Conservation (phyloP, 2,888 invertebrate genomes). For the Apoda limacodes region DNA sequence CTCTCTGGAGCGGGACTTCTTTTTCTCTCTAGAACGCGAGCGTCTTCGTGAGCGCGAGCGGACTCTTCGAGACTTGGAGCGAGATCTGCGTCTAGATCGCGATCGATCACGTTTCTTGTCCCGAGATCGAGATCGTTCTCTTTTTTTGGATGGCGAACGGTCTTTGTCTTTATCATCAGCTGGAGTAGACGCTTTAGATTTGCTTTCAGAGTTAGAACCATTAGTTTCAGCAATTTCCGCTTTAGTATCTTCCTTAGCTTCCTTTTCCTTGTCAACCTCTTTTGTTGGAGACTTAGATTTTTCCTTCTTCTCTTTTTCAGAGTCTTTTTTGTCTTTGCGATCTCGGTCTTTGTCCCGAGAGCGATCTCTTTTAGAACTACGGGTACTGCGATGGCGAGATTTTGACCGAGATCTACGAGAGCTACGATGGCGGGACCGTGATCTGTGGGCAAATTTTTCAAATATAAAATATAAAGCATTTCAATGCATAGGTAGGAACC, state of each 20-base stretch:
- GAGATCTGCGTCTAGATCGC: slow-evolving; percentile 68
- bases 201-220: slow-evolving; percentile 34
- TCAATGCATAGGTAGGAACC: too few relatives aligned
- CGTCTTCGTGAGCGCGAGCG: slow-evolving; percentile 56
- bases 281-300: slow-evolving; percentile 45
- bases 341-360: slow-evolving; percentile 49
- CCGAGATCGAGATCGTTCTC: slow-evolving; percentile 54
- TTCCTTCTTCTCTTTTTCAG: slow-evolving; percentile 37
- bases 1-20: slow-evolving; percentile 59
- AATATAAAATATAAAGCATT: too few relatives aligned
- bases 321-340: slow-evolving; percentile 35
- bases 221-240: slow-evolving; percentile 39
- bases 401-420: slow-evolving; percentile 64
- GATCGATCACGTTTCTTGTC: slow-evolving; percentile 51
- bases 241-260: slow-evolving; percentile 40
- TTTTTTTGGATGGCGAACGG: slow-evolving; percentile 49
- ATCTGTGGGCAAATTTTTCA: too few relatives aligned
- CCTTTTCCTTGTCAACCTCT: slow-evolving; percentile 35
- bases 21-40: slow-evolving; percentile 52
- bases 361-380: slow-evolving; percentile 57
- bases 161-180: slow-evolving; percentile 35
- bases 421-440: slow-evolving; percentile 69
- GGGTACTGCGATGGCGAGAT: slow-evolving; percentile 68
- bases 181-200: slow-evolving; percentile 43
- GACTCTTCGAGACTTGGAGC: slow-evolving; percentile 69